Base-by-base conservation (phyloP, 2,113 vertebrate genomes). In the Melanocharis versteri region DNA sequence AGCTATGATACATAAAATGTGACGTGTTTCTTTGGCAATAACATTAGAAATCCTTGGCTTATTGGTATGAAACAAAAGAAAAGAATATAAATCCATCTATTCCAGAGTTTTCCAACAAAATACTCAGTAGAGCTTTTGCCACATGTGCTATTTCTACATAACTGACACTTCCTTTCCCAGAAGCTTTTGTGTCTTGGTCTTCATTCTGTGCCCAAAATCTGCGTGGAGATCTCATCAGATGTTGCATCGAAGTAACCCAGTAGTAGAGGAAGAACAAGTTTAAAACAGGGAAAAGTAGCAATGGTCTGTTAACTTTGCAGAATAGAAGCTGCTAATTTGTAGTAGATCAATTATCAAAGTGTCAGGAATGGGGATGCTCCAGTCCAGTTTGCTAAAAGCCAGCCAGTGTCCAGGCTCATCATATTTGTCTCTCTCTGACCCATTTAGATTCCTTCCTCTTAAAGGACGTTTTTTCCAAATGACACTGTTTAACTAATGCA, bases 401-500 rank as follows among this genome's bases (percentile, higher is more conserved):
- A 94, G 31, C 27, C 44, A 27, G 15, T 37, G 44, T 23, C 79
- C 19, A 42, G 22, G n/a, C 27, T 44, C 40, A 42, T 90, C 35
- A 7, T 69, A 39, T 75, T 79, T 94, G 57, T 89, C 47, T 60
- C 37, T 83, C 84, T 89, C 70, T 69, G 75, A 87, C 65, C 72
- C 62, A 58, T 83, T 88, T 90, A 81, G 71, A 73, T 66, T 71
- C 85, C 80, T 97, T 89, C 70, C 44, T 97, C 84, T 93, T 93
- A 97, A 96, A 89, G 92, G 94, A 92, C 51, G 1, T 97, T 85
- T 75, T 75, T 79, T 91, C 75, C 72, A 96, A 91, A 96, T 88
- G 90, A 86, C 65, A 71, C 42, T 81, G 40, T 96, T 97, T 91
- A 96, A 96, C 90, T 95, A 96, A 91, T 73, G 91, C 90, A 94